These are phyloP conservation scores for Cheumatopsyche charites DNA, from an alignment of 1,140 invertebrate species.

Conservation along the genomic window DNA sequence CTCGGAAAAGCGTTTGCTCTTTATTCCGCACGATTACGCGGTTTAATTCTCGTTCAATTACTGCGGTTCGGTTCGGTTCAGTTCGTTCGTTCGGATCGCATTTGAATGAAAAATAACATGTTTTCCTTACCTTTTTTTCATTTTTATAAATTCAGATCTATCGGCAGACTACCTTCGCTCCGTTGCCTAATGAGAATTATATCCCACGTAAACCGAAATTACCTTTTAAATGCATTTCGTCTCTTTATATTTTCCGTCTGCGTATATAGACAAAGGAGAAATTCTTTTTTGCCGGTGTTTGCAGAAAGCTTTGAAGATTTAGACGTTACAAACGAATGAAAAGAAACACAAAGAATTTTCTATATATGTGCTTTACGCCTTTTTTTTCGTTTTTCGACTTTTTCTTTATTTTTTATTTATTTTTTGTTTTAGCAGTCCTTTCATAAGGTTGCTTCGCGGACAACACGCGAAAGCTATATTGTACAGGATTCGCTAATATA, in stretches of 20 bases:
- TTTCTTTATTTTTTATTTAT: not conserved
- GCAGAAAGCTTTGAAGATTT: slow-evolving; percentile 2
- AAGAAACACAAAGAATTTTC: not conserved
- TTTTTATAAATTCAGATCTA: too few species aligned
- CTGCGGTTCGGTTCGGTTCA: not conserved
- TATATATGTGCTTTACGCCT: not conserved
- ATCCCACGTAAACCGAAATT: too few species aligned
- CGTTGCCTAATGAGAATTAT: too few species aligned
- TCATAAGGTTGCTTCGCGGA: not conserved
- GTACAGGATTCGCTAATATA: too few species aligned
- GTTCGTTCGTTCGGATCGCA: not conserved
- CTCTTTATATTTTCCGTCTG: too few species aligned
- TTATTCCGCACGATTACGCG: slow-evolving; percentile 11
- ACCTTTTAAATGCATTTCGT: too few species aligned
- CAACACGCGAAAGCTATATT: too few species aligned
- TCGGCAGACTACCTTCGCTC: too few species aligned
- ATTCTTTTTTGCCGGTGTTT: too few species aligned
- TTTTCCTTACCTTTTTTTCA: too few species aligned
- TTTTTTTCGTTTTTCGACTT: not conserved
- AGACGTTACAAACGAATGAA: not conserved
- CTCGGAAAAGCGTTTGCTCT: slow-evolving; percentile 2
- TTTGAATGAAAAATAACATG: too few species aligned
- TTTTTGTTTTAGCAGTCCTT: not conserved
- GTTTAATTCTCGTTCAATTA: slow-evolving; percentile 7
- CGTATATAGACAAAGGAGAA: too few species aligned